A percentile compares a stretch with the other conserved stretches of the same genome.
These are phyloP conservation scores for Rhynchomys soricoides DNA, from an alignment of 2,113 vertebrate species.

Conservation along the genomic window DNA sequence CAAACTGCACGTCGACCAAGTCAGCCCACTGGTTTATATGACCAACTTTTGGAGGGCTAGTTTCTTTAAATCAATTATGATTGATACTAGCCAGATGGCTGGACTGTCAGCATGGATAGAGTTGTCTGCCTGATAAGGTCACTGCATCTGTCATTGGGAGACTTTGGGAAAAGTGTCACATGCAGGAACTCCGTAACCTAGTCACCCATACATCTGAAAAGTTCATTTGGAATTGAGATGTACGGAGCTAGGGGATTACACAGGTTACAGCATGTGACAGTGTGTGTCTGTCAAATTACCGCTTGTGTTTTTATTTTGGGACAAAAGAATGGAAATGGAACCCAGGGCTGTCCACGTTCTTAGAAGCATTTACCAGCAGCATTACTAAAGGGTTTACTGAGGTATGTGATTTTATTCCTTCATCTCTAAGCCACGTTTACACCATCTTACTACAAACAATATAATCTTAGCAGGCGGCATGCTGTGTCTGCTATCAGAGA, in stretches of 20 bases:
- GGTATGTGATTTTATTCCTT: conserved; percentile 72
- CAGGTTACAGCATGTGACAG: conserved; percentile 69
- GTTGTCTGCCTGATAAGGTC: conserved; percentile 87
- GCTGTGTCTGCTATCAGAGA: conserved; percentile 81
- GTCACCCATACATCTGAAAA: conserved; percentile 50
- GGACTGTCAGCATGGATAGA: conserved; percentile 82
- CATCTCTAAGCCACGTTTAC: conserved; percentile 69
- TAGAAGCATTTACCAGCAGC: conserved; percentile 27
- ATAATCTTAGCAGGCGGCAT: conserved; percentile 78
- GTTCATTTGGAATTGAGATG: conserved; percentile 77
- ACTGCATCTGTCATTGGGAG: conserved; percentile 81
- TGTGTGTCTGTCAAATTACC: conserved; percentile 77
- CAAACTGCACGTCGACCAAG: conserved; percentile 45
- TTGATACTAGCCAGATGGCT: conserved; percentile 85
- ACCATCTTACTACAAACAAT: conserved; percentile 75
- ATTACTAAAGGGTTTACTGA: conserved; percentile 33
- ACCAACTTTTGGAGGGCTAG: conserved; percentile 70
- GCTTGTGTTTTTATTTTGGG: background rate
- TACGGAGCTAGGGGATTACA: conserved; percentile 74
- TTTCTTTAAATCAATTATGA: conserved; percentile 82
- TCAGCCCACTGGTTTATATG: conserved; percentile 66
- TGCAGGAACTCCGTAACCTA: conserved; percentile 64
- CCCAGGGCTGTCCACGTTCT: background rate
- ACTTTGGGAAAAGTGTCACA: conserved; percentile 71
- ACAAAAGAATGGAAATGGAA: conserved; percentile 54